phyloP scores from a whole-genome alignment of 2,888 invertebrate species.

The Clunio marinus region DNA sequence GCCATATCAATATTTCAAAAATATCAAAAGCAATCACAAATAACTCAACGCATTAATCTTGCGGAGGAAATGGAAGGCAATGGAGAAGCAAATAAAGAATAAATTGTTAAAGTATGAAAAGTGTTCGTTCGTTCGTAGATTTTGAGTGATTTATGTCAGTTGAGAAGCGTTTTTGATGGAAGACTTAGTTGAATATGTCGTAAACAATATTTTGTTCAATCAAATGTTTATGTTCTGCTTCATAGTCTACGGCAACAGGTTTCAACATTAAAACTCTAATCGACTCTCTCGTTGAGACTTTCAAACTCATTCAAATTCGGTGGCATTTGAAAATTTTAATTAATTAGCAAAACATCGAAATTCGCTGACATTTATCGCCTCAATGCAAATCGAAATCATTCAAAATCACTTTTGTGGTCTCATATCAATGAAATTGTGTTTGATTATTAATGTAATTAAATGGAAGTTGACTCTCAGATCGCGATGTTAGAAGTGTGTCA shows the following conservation, averaged over 20 bases:
- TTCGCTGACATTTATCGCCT: neutral
- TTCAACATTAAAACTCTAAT: too few species aligned
- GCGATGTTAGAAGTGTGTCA: neutral
- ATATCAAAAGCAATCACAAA: neutral
- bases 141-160: neutral
- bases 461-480: neutral
- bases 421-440: neutral
- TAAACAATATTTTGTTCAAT: too few species aligned
- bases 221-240: too few species aligned
- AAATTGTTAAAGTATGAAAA: neutral
- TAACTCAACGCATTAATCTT: slow-evolving; percentile 13
- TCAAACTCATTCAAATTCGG: too few species aligned
- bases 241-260: too few species aligned
- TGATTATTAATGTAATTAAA: slow-evolving; percentile 14
- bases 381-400: slow-evolving; percentile 3
- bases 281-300: too few species aligned
- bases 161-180: neutral
- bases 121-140: neutral
- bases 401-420: neutral
- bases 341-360: neutral
- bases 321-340: too few species aligned
- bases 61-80: neutral
- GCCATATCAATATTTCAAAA: slow-evolving; percentile 23
- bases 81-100: neutral
- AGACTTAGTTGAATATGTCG: too few species aligned